Percentiles rank a stretch among this genome's conserved stretches.
phyloP scores from a whole-genome alignment of 2,888 invertebrate species.

The Ophion slaviceki region DNA sequence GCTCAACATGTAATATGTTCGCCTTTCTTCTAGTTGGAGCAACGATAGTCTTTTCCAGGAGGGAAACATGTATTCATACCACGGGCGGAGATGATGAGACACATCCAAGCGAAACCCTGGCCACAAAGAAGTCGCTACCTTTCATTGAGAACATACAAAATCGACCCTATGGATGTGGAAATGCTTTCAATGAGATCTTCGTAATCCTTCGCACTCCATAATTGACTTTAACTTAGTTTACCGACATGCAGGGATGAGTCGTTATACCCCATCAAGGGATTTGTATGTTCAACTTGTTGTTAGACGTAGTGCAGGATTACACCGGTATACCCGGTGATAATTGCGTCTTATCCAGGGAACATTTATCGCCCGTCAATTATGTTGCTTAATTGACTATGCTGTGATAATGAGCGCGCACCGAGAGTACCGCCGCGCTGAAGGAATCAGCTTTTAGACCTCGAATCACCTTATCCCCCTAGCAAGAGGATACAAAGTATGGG shows the following conservation, averaged over 20 bases:
- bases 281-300: background rate
- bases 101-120: no score
- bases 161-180: no score
- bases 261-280: background rate
- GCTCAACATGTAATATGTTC: no score
- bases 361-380: constrained; percentile 9
- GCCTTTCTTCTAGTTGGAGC: no score
- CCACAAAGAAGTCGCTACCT: no score
- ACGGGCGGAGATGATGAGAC: no score
- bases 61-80: no score
- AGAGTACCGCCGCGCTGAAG: background rate
- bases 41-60: no score
- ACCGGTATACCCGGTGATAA: background rate
- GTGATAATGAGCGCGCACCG: background rate
- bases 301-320: background rate
- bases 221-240: background rate
- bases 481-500: constrained; percentile 18
- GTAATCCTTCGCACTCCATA: no score
- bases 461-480: constrained; percentile 1
- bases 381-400: background rate
- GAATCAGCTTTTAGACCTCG: background rate
- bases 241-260: background rate
- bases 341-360: background rate
- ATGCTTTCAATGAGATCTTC: no score
- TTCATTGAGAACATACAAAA: no score